Evolutionary conservation across 2,888 invertebrate species (phyloP), one percentile per base, ranked within the genome.

Genomic region (Crematogaster levior): DNA sequence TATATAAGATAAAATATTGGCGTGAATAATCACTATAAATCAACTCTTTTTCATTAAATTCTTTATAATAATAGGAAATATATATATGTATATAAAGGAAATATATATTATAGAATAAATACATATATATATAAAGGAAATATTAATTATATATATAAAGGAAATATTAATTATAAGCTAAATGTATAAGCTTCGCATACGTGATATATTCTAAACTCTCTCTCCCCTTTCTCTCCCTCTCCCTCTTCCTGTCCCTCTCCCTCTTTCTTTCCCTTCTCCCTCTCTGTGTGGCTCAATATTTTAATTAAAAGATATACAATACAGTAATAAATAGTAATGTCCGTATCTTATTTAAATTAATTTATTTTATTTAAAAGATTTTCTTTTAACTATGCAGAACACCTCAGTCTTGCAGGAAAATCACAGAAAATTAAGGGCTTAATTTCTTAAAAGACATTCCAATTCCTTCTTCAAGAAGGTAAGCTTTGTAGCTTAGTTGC

Each of bases 351-450:
- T 43, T 58, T 72, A 43, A 72, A 53, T 53, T n/a, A 58, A 56
- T 40, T 40, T 4, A 37, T 72, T 58, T 58, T 21, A 60, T 60
- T 73, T 73, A 43, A 61, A 43, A 46, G 61, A 43, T 21, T 72
- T 72, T 40, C 18, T 1, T 30, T 1, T n/a, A 43, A 73, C 2
- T 61, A 30, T 30, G 12, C 30, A 15, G 5, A n/a, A 61, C 24
- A 21, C 15, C 43, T 61, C 15, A 60, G 21, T 70, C 9, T 34
- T 18, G 24, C 24, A 12, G 21, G 58, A 43, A 73, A 61, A 24
- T 70, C 43, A 18, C 34, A 56, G 48, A 51, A 61, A 61, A 70
- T 70, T 61, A 60, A 60, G 73, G 15, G 40, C 30, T 73, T 73
- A 46, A 60, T 73, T 73, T 61, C 15, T 21, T 60, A 21, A 43